Evolutionary conservation across 1,140 invertebrate species (phyloP), one percentile per base, ranked within the genome.

Genomic region (Pseudomyrmex flavicornis): DNA sequence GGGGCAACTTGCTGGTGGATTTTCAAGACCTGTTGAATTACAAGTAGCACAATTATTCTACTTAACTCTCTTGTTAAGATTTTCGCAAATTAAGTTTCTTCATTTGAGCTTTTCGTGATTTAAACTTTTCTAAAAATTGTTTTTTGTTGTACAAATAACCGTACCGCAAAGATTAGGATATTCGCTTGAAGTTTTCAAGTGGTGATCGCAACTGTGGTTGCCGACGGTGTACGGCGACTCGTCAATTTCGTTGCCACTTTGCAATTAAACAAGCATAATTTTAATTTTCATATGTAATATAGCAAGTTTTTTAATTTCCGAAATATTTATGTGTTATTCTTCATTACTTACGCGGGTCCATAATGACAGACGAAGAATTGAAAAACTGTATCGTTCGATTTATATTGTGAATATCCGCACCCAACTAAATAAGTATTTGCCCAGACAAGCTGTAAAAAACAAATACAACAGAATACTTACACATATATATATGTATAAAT

Each of bases 391-490:
- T 50, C 3, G 17, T 68, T 50, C 12, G 17, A 5, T 22, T 68
- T 50, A 68, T 50, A 68, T 13, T n/a, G 44, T 1, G 65, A 68
- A 22, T 68, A 68, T 48, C 44, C 65, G 46, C 65, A 68, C 8
- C 63, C 63, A 17, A 66, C n/a, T 20, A 66, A 10, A 48, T 66
- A 66, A 48, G 63, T 66, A 12, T 46, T 20, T 26, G 65, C 65
- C 44, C 65, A 68, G 5, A 22, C 46, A 12, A 68, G 26, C 26
- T 63, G 61, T 20, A 1, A 5, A 66, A 48, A 48, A 5, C 2
- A 15, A 17, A 52, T 50, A 52, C n/a, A 63, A 63, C 3, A 26
- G 5, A 26, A 26, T 26, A 26, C 2, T 3, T 26, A 4, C 0
- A 26, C 26, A 26, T 26, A 26, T 26, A 3, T 26, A 26, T 26